Conservation (phyloP, 2,888 invertebrate genomes). For the Molanna angustata region DNA sequence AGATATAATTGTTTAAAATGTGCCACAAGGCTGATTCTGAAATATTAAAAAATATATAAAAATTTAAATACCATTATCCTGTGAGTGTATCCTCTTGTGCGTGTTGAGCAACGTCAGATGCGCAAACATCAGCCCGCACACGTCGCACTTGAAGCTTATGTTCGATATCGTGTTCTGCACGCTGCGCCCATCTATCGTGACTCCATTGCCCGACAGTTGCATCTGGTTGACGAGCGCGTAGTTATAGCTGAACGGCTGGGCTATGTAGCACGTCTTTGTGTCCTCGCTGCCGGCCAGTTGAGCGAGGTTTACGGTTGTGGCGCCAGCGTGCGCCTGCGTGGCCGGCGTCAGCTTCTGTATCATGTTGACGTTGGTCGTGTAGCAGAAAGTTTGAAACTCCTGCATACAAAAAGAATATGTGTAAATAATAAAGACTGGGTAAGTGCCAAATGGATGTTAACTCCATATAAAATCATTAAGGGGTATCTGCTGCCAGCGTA, state of each 20-base stretch:
- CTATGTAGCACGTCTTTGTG: slow-evolving; percentile 72
- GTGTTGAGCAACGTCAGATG: slow-evolving; percentile 80
- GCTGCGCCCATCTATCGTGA: slow-evolving; percentile 29
- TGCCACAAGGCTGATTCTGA: not conserved
- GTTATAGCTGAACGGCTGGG: slow-evolving; percentile 74
- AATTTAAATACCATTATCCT: slow-evolving; percentile 49
- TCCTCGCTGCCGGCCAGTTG: slow-evolving; percentile 50
- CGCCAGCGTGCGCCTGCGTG: slow-evolving; percentile 47
- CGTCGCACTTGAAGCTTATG: slow-evolving; percentile 85
- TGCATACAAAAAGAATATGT: too few species aligned
- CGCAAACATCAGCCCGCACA: slow-evolving; percentile 82
- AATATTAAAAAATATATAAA: not conserved
- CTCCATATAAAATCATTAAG: too few species aligned
- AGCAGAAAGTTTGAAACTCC: slow-evolving; percentile 71
- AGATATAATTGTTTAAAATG: too few species aligned
- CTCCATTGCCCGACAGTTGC: slow-evolving; percentile 68
- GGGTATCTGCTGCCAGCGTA: too few species aligned
- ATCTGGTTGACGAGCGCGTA: slow-evolving; percentile 85
- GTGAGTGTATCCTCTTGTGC: slow-evolving; percentile 78
- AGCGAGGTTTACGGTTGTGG: slow-evolving; percentile 68
- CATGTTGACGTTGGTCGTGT: slow-evolving; percentile 65
- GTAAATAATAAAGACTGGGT: too few species aligned
- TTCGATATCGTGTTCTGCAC: slow-evolving; percentile 72
- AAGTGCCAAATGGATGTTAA: too few species aligned
- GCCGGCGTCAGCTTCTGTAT: slow-evolving; percentile 60